Base-by-base conservation (phyloP, 1,140 invertebrate genomes). In the Lineus longissimus region DNA sequence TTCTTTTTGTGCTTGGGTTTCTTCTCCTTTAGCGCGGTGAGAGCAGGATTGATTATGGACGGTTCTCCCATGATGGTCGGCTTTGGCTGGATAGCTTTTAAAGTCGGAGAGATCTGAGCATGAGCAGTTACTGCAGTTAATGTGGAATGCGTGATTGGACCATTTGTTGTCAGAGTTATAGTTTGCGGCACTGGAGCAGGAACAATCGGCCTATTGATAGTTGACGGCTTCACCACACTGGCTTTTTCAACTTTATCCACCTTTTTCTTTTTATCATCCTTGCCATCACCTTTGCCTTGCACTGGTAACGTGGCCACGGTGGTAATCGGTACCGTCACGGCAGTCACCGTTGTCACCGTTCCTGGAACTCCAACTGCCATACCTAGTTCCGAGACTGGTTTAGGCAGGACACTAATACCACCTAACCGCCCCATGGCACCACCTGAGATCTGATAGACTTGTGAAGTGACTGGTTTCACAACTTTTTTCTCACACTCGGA, bases 61-160 rank as follows among this genome's bases (percentile, higher is more conserved):
- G 73, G 71, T 47, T 82, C 80, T 13, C 77, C 78, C 61, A 82
- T 68, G 6, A 77, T 75, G 6, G 76, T 80, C 17, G 81, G 80
- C 63, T 83, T 83, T 2, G 81, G 81, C 63, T 82, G 82, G 58
- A 83, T 82, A 0, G 81, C 76, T 60, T 82, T 82, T 27, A 82
- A 69, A 30, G 72, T 71, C 1, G 72, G 68, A 27, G 69, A 70
- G 36, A 66, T 70, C 57, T 70, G 72, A 29, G 71, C 57, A 60
- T 70, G 68, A 55, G 70, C 68, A 22, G 69, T 66, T 2, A 33
- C 27, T 7, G 70, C 51, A 30, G 57, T 56, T 23, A 62, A 31
- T n/a, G 60, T 55, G 36, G 67, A 61, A 57, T 70, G 75, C 27
- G 68, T 65, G 11, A 67, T 59, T 29, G 73, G 57, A 15, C 65